Evolutionary conservation across 1,140 invertebrate species (phyloP).

Genomic region (Calosoma granatense): DNA sequence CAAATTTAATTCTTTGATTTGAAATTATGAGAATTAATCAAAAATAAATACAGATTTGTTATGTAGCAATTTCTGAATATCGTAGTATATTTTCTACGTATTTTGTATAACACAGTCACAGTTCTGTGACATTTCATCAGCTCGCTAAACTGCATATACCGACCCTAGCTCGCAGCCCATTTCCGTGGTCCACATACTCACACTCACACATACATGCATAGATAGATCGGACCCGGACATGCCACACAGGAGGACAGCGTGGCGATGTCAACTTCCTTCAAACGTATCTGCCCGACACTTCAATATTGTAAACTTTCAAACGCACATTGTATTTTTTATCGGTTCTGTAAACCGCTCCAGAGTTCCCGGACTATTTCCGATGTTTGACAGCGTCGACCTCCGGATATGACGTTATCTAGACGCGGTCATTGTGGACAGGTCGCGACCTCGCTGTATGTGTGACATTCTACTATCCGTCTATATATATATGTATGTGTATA

Average conservation of each 20-base stretch:
- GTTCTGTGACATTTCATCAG: too few relatives aligned
- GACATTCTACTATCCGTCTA: background rate
- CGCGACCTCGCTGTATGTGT: constrained; percentile 16
- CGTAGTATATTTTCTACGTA: too few relatives aligned
- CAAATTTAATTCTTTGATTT: too few relatives aligned
- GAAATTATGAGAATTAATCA: too few relatives aligned
- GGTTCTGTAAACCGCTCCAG: constrained; percentile 21
- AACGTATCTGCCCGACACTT: constrained; percentile 1
- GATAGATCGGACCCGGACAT: too few relatives aligned
- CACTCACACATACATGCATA: too few relatives aligned
- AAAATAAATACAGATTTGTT: too few relatives aligned
- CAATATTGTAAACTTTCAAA: constrained; percentile 9
- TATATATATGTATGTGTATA: background rate
- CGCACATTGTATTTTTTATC: constrained; percentile 29
- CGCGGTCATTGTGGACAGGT: constrained; percentile 20
- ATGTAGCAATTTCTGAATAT: too few relatives aligned
- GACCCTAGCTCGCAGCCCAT: too few relatives aligned
- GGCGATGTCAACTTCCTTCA: background rate
- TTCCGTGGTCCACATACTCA: too few relatives aligned
- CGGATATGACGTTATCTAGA: constrained; percentile 33
- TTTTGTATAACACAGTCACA: too few relatives aligned
- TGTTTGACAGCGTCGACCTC: constrained; percentile 31
- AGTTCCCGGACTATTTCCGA: constrained; percentile 31
- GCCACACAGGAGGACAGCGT: background rate
- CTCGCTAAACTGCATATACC: too few relatives aligned